Conservation (phyloP, 2,113 vertebrate species). For the Tricholaema leucomelas region DNA sequence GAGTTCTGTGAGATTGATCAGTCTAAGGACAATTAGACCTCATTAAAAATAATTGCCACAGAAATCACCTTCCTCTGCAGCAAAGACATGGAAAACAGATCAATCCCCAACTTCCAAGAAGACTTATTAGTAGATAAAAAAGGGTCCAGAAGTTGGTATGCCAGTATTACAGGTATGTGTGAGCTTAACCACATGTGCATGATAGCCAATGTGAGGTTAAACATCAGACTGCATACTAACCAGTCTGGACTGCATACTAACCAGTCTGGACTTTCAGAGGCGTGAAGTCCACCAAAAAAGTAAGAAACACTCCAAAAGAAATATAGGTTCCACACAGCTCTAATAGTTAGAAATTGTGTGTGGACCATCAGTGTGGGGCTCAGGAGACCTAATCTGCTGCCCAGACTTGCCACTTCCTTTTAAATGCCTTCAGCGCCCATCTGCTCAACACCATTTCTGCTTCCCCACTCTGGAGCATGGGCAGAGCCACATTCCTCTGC, state of each 20-base stretch:
- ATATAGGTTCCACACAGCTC: neutral
- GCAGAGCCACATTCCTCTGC: neutral
- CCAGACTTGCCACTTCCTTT: neutral
- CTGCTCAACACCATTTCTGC: neutral
- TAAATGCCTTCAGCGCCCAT: neutral
- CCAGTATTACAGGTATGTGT: rapidly evolving
- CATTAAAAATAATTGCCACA: neutral
- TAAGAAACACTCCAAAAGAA: neutral
- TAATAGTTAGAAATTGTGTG: neutral
- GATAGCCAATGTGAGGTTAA: neutral
- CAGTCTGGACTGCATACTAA: neutral
- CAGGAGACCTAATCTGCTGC: neutral
- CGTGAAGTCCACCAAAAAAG: neutral
- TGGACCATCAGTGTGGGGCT: neutral
- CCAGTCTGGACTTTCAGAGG: neutral
- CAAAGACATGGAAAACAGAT: neutral
- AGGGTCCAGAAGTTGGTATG: neutral
- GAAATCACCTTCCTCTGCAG: neutral
- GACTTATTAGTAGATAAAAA: neutral
- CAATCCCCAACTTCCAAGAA: neutral
- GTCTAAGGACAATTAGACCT: neutral
- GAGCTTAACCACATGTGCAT: neutral
- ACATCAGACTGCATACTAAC: neutral
- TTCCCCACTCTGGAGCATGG: neutral
- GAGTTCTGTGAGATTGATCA: neutral